phyloP scores from a whole-genome alignment of 2,888 invertebrate genomes.

The Melanchra persicariae region DNA sequence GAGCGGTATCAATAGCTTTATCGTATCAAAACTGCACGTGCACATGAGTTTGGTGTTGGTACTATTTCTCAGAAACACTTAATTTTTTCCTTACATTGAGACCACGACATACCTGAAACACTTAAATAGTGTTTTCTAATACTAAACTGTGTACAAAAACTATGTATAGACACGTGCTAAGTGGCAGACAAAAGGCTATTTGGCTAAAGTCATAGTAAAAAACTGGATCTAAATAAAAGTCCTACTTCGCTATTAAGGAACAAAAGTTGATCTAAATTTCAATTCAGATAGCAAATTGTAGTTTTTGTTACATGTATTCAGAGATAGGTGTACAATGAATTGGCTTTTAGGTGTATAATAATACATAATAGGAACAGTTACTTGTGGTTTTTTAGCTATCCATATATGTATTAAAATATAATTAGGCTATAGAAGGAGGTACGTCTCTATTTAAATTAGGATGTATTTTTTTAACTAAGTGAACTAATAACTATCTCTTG shows the following conservation, averaged over 20 bases:
- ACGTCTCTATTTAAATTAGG: background rate
- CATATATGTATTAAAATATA: conserved; percentile 22
- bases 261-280: conserved; percentile 55
- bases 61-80: background rate
- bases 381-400: background rate
- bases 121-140: conserved; percentile 27
- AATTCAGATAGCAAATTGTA: conserved; percentile 50
- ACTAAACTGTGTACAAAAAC: conserved; percentile 39
- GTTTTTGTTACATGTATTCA: conserved; percentile 46
- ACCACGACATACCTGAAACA: conserved; percentile 6
- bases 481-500: no score
- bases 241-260: conserved; percentile 43
- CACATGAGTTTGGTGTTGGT: background rate
- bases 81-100: background rate
- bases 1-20: background rate
- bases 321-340: conserved; percentile 38
- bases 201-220: conserved; percentile 39
- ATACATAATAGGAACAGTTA: conserved; percentile 37
- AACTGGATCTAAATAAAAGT: conserved; percentile 36
- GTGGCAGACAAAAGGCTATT: conserved; percentile 48
- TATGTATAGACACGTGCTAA: conserved; percentile 44
- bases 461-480: no score
- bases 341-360: conserved; percentile 35
- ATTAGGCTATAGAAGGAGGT: conserved; percentile 1
- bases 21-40: background rate